A percentile compares a stretch with the other conserved stretches of the same genome.
phyloP scores from a whole-genome alignment of 2,888 invertebrate genomes.

The Apoda limacodes region DNA sequence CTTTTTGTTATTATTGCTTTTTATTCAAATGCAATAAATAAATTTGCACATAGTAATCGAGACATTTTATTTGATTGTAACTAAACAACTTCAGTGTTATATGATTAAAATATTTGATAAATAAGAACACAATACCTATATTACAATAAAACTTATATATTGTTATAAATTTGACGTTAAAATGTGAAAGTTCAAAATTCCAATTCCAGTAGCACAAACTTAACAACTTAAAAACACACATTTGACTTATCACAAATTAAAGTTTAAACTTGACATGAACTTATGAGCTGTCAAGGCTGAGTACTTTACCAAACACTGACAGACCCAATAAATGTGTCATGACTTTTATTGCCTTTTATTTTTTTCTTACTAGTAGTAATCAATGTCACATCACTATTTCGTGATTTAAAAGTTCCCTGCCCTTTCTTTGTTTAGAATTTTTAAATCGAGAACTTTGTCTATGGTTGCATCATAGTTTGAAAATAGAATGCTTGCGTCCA shows the following conservation, averaged over 20 bases:
- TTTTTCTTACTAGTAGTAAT: conserved; percentile 32
- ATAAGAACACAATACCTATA: too few relatives aligned
- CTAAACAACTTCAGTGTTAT: too few relatives aligned
- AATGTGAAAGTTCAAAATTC: conserved; percentile 55
- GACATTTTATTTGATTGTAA: too few relatives aligned
- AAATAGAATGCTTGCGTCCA: conserved; percentile 22
- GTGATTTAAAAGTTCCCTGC: conserved; percentile 63
- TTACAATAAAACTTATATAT: too few relatives aligned
- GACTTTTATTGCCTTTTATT: conserved; percentile 40
- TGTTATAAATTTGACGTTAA: conserved; percentile 21
- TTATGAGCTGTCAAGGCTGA: conserved; percentile 58
- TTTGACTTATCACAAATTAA: conserved; percentile 65
- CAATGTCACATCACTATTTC: conserved; percentile 55
- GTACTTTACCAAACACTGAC: conserved; percentile 42
- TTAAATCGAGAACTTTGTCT: conserved; percentile 24
- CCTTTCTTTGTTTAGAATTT: conserved; percentile 63
- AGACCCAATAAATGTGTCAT: conserved; percentile 64
- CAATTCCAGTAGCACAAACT: conserved; percentile 49
- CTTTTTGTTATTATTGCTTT: too few relatives aligned
- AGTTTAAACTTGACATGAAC: conserved; percentile 48
- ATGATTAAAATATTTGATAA: too few relatives aligned
- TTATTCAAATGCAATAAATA: too few relatives aligned
- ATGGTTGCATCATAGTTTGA: conserved; percentile 23
- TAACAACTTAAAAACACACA: conserved; percentile 33
- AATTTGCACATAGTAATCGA: too few relatives aligned